Base-by-base conservation (phyloP, 2,113 vertebrate species). In the Anarhynchus alexandrinus region DNA sequence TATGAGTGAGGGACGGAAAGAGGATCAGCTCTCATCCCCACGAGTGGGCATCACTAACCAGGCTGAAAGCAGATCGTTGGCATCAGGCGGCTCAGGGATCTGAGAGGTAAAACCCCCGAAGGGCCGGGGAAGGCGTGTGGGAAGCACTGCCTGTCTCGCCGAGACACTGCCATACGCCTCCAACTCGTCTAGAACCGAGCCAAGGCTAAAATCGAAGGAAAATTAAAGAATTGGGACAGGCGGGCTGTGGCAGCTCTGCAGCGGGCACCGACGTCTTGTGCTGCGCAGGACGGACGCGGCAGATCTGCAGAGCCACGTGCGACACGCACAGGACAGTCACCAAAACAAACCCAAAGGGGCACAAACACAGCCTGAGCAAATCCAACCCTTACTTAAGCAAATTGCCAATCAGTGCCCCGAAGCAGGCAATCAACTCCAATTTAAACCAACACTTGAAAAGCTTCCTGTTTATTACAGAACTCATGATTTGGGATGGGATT, bases 121-220 rank as follows among this genome's bases (percentile, higher is more conserved):
- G 38, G 54, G 65, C 58, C 29, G 45, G n/a, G 36, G 29, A 22
- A 26, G 72, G 32, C 9, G 18, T 2, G 40, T 14, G 34, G 66
- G 67, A 42, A 47, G 17, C 38, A 0, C 0, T 1, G 14, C 43
- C 57, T 10, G 12, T 2, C 72, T 16, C 2, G 0, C 15, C 3
- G 42, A 74, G 51, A 34, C 69, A 34, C 4, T 0, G 25, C 14
- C 59, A 4, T 0, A 1, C 23, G 7, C 17, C 69, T 51, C n/a
- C 74, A 25, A 5, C 45, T 34, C 36, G 0, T 1, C 65, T 10
- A 45, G 40, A 42, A 25, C 0, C 3, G 15, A 54, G 25, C 34
- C 66, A 32, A 14, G 66, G 5, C 11, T 40, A 0, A 32, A 80
- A 30, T 0, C 1, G 2, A 47, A 67, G 82, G 74, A 11, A n/a